Evolutionary conservation across 2,888 invertebrate species (phyloP).

Genomic region (Polyommatus icarus): DNA sequence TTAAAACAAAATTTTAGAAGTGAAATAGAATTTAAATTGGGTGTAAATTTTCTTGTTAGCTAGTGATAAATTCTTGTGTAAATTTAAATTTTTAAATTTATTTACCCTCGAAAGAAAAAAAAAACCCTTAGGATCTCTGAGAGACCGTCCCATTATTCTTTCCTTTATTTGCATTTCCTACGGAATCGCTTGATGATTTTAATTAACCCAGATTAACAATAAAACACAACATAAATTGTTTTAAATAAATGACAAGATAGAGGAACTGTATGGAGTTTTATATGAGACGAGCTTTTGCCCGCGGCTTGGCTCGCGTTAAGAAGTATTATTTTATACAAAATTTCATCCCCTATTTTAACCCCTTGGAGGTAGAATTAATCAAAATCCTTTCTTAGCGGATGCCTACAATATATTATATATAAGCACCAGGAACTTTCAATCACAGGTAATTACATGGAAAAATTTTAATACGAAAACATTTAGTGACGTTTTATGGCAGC

Average conservation of each 20-base stretch:
- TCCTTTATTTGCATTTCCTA: conserved; percentile 14
- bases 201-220: conserved; percentile 6
- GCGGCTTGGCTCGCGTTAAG: too few relatives aligned
- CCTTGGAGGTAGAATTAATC: too few relatives aligned
- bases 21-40: neutral
- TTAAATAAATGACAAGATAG: neutral
- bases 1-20: neutral
- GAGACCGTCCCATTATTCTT: conserved; percentile 17
- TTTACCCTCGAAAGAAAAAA: neutral
- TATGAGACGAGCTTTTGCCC: too few relatives aligned
- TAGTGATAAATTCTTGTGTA: neutral
- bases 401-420: too few relatives aligned
- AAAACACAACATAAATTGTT: neutral
- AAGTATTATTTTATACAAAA: too few relatives aligned
- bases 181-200: conserved; percentile 1
- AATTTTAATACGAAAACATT: neutral
- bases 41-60: neutral
- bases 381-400: too few relatives aligned
- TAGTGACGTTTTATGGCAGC: conserved; percentile 34
- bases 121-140: neutral
- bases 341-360: too few relatives aligned
- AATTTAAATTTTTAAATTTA: conserved; percentile 2
- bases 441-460: neutral
- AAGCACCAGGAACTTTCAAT: neutral
- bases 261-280: too few relatives aligned